phyloP scores from a whole-genome alignment of 1,140 invertebrate species.

The Lepidurus arcticus region DNA sequence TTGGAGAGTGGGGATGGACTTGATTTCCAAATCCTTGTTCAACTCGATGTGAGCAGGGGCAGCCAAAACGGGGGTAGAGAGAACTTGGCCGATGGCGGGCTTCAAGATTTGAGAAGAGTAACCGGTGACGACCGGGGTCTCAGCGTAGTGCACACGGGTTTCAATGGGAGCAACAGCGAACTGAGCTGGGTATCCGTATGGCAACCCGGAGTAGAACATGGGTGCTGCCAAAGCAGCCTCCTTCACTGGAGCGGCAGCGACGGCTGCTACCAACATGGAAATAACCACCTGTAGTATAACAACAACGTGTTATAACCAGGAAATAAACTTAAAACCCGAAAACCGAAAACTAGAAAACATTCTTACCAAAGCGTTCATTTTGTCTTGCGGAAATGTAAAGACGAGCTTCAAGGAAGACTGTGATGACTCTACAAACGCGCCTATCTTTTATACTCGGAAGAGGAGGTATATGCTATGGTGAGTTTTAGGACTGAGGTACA shows the following conservation, averaged over 20 bases:
- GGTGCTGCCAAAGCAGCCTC: not conserved
- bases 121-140: conserved; percentile 46
- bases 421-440: not conserved
- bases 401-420: conserved; percentile 26
- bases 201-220: not conserved
- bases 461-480: not conserved
- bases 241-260: conserved; percentile 5
- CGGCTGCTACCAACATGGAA: conserved; percentile 28
- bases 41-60: conserved; percentile 20
- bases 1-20: not conserved
- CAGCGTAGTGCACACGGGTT: conserved; percentile 45
- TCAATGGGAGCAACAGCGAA: conserved; percentile 36
- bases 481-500: not conserved
- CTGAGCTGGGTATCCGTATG: not conserved
- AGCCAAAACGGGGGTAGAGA: conserved; percentile 22
- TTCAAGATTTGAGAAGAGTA: conserved; percentile 45
- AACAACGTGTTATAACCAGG: not conserved
- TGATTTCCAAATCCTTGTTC: not conserved
- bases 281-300: not conserved
- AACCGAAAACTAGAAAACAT: no score
- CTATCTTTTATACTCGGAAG: not conserved
- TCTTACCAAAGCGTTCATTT: conserved; percentile 31
- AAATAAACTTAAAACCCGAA: not conserved
- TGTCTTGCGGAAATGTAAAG: conserved; percentile 17
- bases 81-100: conserved; percentile 27